These are phyloP conservation scores for Chiloscyllium punctatum DNA, from an alignment of 2,797 vertebrate genomes.

Conservation along the genomic window DNA sequence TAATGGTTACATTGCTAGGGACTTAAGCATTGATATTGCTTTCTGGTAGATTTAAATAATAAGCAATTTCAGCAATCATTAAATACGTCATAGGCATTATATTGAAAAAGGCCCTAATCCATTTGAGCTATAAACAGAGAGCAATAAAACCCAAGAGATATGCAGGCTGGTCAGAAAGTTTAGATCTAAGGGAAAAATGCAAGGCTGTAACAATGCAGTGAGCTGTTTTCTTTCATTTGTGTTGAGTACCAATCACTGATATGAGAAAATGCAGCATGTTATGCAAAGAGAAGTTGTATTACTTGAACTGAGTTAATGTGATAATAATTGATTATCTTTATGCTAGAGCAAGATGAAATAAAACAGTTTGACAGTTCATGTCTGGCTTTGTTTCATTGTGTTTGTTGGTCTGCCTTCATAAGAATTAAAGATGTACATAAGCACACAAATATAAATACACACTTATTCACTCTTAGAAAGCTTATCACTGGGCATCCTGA, in stretches of 20 bases:
- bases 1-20: not conserved
- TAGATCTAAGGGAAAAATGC: not conserved
- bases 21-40: not conserved
- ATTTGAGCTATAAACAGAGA: not conserved
- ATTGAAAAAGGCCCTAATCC: not conserved
- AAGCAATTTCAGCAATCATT: conserved; percentile 3
- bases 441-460: not conserved
- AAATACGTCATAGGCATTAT: not conserved
- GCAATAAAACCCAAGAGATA: not conserved
- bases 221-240: not conserved
- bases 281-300: not conserved
- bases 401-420: not conserved
- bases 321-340: not conserved
- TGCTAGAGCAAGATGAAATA: not conserved
- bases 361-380: not conserved
- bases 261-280: not conserved
- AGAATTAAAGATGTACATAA: not conserved
- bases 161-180: not conserved
- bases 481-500: no score
- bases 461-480: no score
- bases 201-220: not conserved
- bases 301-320: not conserved
- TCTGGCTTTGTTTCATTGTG: not conserved
- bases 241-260: not conserved
- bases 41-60: not conserved